Base-by-base conservation (phyloP, 2,888 invertebrate genomes). In the Adelphocoris suturalis region DNA sequence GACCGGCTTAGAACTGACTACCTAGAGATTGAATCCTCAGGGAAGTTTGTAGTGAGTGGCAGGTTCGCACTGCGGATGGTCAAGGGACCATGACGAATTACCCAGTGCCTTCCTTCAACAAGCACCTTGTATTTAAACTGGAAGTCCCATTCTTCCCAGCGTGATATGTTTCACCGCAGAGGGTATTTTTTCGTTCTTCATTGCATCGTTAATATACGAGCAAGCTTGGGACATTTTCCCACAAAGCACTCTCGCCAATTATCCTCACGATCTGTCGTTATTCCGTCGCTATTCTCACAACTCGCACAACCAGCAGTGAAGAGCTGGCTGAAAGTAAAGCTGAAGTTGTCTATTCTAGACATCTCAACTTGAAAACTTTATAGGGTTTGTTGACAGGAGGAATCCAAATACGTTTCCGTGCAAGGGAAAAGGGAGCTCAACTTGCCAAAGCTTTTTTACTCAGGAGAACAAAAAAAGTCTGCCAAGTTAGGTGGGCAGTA, bases 61-160 rank as follows among this genome's bases (percentile, higher is more conserved):
- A 23, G 4, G 78, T 78, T 78, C 37, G 46, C 78, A 19, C 19
- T 78, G 46, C 4, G 27, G 27, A 16, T 76, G 23, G 28, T 28
- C 78, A 78, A 46, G 46, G 46, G 46, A 46, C 78, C 78, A 46
- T 78, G 47, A 78, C 78, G 78, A 78, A 78, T 78, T 47, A 78
- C 78, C 78, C 46, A 78, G 46, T 78, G 78, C 78, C 78, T 47
- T 78, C 78, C 19, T 78, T 19, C 47, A 78, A 46, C 76, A 7
- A n/a, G n/a, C 57, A n/a, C n/a, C 16, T n/a, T 57, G 37, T 57
- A 57, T 52, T 52, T 16, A 52, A 52, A 52, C 19, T 19, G 61
- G 61, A 52, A 16, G 61, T 19, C 23, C 27, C 68, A 68, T 68
- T 68, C 68, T 68, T 23, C 23, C 13, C 27, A 19, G 11, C 23